A percentile compares a stretch with the other conserved stretches of the same genome.
Evolutionary conservation across 1,140 invertebrate genomes (phyloP).

Genomic region (Pseudomyrmex concolor): DNA sequence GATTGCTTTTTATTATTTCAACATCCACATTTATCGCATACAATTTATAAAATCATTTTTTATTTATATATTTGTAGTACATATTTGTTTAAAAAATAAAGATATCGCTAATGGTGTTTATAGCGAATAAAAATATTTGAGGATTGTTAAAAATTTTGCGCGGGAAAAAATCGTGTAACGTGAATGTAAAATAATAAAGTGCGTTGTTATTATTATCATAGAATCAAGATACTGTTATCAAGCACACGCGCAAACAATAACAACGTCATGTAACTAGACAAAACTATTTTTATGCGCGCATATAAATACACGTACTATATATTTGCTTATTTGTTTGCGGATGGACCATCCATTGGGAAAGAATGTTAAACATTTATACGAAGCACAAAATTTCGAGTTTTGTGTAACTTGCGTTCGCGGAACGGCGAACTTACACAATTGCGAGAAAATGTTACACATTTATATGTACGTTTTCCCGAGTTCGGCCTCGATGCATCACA

Average conservation of each 20-base stretch:
- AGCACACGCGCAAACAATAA: neutral
- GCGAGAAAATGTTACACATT: constrained; percentile 38
- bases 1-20: too few species aligned
- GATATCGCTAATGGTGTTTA: too few species aligned
- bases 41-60: too few species aligned
- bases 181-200: too few species aligned
- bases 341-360: neutral
- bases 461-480: constrained; percentile 6
- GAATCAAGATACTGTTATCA: constrained; percentile 1
- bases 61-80: too few species aligned
- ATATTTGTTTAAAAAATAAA: too few species aligned
- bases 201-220: too few species aligned
- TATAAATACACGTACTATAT: neutral
- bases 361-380: neutral
- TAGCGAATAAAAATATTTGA: neutral
- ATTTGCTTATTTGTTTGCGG: neutral
- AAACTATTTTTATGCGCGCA: neutral
- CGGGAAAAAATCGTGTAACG: neutral
- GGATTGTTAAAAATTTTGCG: neutral
- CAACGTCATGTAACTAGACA: neutral
- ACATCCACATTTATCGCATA: too few species aligned
- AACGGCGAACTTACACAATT: neutral
- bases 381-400: neutral
- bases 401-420: neutral
- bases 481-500: constrained; percentile 43